phyloP scores from a whole-genome alignment of 2,797 vertebrate genomes.

The Darevskia mixta region DNA sequence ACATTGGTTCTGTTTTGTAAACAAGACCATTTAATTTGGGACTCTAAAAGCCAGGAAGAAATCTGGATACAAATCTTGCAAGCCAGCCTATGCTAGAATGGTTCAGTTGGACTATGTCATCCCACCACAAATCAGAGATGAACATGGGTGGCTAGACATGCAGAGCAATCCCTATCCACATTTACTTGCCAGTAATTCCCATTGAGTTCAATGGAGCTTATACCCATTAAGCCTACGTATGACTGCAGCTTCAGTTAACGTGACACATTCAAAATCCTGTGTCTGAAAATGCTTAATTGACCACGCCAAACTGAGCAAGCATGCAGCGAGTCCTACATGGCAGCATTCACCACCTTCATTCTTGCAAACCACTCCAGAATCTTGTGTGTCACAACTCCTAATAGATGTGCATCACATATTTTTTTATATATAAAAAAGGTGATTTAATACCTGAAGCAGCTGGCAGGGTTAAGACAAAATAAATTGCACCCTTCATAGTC shows the following conservation, averaged over 20 bases:
- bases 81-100: background rate
- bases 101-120: background rate
- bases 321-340: background rate
- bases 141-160: too few relatives aligned
- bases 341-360: background rate
- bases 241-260: background rate
- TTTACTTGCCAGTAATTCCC: too few relatives aligned
- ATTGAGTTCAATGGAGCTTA: too few relatives aligned
- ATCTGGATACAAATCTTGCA: background rate
- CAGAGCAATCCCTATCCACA: too few relatives aligned
- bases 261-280: background rate
- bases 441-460: background rate
- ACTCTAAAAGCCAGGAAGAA: background rate
- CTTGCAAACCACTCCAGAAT: conserved; percentile 4
- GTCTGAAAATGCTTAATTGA: background rate
- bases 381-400: background rate
- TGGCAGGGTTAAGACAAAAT: conserved; percentile 17
- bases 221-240: background rate
- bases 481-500: background rate
- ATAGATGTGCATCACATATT: background rate
- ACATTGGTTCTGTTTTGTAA: background rate
- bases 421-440: background rate
- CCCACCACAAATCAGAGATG: background rate
- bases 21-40: background rate
- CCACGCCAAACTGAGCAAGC: background rate